These are phyloP conservation scores for Busseola fusca DNA, from an alignment of 2,888 invertebrate genomes.

Conservation along the genomic window DNA sequence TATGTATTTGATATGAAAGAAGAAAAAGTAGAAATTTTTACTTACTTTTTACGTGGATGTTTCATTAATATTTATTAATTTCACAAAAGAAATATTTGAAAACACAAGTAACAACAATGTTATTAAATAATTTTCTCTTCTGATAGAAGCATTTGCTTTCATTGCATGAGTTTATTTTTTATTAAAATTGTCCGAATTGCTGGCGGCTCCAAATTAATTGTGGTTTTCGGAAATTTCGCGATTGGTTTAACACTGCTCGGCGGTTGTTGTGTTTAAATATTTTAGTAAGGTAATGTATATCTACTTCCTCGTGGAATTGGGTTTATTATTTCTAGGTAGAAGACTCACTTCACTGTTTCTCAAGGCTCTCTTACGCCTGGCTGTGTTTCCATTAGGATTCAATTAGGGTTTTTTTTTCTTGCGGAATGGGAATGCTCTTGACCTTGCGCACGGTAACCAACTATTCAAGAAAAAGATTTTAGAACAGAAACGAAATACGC, in stretches of 20 bases:
- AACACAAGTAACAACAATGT: conserved; percentile 21
- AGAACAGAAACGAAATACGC: neutral
- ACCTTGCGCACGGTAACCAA: neutral
- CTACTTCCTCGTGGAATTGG: neutral
- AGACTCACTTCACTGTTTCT: neutral
- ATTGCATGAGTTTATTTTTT: conserved; percentile 25
- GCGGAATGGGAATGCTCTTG: neutral
- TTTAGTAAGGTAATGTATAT: neutral
- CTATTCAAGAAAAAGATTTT: neutral
- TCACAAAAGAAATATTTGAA: neutral
- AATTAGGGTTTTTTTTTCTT: neutral
- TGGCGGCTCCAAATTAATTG: conserved; percentile 6
- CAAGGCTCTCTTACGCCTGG: neutral
- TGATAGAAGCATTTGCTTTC: conserved; percentile 9
- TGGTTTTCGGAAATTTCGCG: conserved; percentile 10
- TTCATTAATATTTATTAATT: conserved; percentile 18
- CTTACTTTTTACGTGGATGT: neutral
- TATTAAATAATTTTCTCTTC: neutral
- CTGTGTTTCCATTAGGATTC: neutral
- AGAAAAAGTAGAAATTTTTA: neutral
- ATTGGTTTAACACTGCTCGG: conserved; percentile 2
- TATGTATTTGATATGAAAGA: neutral
- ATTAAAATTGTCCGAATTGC: conserved; percentile 27
- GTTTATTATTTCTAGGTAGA: neutral
- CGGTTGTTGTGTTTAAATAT: conserved; percentile 11